Evolutionary conservation across 2,113 vertebrate species (phyloP), one percentile per base, ranked within the genome.

Genomic region (Marcusenius ussheri): DNA sequence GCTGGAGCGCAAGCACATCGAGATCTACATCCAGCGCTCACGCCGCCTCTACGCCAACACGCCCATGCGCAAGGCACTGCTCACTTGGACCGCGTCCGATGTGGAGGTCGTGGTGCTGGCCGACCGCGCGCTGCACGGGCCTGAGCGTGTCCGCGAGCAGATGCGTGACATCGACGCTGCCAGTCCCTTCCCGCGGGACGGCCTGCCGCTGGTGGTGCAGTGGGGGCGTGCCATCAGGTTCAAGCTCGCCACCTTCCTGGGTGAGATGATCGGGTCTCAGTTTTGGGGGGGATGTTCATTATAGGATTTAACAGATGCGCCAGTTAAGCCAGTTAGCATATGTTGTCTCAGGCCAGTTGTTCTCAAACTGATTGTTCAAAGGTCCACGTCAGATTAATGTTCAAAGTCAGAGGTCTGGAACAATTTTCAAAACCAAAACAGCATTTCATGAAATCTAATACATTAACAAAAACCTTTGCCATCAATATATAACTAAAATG

Each of bases 11-110:
- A 99, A 98, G 92, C 98, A 99, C 96, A 99, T 99, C 0, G 98
- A 99, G 96, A 99, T 99, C 93, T 99, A 99, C 94, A 98, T 99
- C 94, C 98, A 99, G 94, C 98, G 98, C 35, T 99, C 98, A 0
- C 96, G 96, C 10, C 97, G 98, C 53, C 97, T 99, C 91, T 99
- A 99, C 0, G 94, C 96, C 94, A 99, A 98, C 95, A 99, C 98
- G 0, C 98, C 98, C 88, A 99, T 99, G 98, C 95, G 98, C 90
- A 97, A 97, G 90, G 98, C 98, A 0, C 94, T 99, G 89, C 96
- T 99, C 90, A 99, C 98, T 53, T 99, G 98, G 98, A 98, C 96
- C 0, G 90, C 98, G 92, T 92, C 96, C 0, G 96, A 97, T 42
- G 92, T 99, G 70, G 98, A 99, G 91, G 92, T 99, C 3, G 96